phyloP scores from a whole-genome alignment of 2,797 vertebrate species.

The Synanceia verrucosa region DNA sequence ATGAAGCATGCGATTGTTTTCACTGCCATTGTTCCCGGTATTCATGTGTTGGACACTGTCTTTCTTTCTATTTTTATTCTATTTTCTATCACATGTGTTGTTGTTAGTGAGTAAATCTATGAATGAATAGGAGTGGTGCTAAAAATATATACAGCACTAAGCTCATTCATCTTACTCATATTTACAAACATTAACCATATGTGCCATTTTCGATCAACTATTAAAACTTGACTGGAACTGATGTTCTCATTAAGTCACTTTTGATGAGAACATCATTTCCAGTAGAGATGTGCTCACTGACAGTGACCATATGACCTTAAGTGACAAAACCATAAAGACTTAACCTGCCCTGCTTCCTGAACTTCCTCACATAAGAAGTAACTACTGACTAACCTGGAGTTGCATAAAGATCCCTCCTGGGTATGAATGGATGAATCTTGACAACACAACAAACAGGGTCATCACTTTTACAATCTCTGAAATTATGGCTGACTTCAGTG shows the following conservation, averaged over 20 bases:
- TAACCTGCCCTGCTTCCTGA: constrained; percentile 1
- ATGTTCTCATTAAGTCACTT: not conserved
- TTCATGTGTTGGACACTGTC: no score
- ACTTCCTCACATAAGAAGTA: constrained; percentile 26
- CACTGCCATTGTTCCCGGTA: not conserved
- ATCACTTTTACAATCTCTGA: constrained; percentile 45
- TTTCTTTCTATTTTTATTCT: no score
- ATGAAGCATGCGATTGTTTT: not conserved
- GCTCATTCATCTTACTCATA: not conserved
- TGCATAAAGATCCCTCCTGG: not conserved
- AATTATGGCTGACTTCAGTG: constrained; percentile 25
- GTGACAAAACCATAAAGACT: constrained; percentile 3
- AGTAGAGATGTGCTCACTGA: not conserved
- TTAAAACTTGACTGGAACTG: not conserved
- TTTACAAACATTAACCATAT: constrained; percentile 52
- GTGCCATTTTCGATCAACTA: constrained; percentile 43
- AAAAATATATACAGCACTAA: not conserved
- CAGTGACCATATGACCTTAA: not conserved
- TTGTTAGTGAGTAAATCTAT: not conserved
- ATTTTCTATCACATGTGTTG: not conserved
- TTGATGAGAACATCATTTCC: not conserved
- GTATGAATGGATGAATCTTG: not conserved
- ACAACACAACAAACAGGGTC: not conserved
- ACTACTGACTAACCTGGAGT: constrained; percentile 36
- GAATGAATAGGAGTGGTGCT: not conserved